Evolutionary conservation across 2,797 vertebrate genomes (phyloP).

Genomic region (Anisognathus igniventris): DNA sequence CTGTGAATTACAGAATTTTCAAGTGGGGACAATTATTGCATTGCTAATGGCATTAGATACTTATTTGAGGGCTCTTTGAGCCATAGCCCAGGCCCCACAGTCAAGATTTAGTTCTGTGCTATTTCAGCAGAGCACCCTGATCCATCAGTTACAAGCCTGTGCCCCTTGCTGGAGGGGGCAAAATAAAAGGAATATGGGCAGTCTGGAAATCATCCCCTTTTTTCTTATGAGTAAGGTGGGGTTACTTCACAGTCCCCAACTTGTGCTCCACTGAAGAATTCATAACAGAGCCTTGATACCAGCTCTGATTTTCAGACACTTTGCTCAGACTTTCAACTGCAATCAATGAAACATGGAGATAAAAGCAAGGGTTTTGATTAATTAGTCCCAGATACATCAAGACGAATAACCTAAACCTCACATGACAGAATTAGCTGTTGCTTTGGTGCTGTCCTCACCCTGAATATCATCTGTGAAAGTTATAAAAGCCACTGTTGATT

Average conservation of each 20-base stretch:
- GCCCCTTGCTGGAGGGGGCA: neutral
- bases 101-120: neutral
- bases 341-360: neutral
- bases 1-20: neutral
- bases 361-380: constrained; percentile 13
- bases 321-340: neutral
- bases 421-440: neutral
- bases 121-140: neutral
- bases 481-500: neutral
- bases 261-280: neutral
- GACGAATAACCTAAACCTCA: neutral
- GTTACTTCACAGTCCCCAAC: neutral
- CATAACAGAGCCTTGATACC: neutral
- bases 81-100: neutral
- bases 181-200: neutral
- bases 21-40: neutral
- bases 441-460: neutral
- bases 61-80: neutral
- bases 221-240: neutral
- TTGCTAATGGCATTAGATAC: neutral
- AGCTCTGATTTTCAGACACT: neutral
- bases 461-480: neutral
- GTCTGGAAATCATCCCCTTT: neutral
- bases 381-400: neutral
- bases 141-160: neutral